A percentile compares a stretch with the other conserved stretches of the same genome.
Evolutionary conservation across 1,140 invertebrate genomes (phyloP).

Genomic region (Subanguina moxae): DNA sequence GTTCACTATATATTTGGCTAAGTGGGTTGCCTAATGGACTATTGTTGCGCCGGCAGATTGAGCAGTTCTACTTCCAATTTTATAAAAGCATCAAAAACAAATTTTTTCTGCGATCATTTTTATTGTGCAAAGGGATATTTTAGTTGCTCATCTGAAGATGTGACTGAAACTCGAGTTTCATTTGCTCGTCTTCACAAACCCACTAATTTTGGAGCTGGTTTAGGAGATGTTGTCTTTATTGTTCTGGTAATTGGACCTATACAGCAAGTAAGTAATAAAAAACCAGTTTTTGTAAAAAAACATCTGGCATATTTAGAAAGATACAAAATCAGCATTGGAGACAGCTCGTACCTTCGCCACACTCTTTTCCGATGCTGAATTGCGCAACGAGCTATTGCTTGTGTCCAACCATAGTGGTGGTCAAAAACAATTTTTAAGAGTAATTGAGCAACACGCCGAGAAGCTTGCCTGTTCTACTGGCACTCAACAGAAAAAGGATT

Average conservation of each 20-base stretch:
- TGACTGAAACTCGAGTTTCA: constrained; percentile 62
- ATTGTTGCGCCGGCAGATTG: too few relatives aligned
- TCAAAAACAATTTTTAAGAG: constrained; percentile 62
- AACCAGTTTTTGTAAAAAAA: background rate
- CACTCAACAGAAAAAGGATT: constrained; percentile 54
- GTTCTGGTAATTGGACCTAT: constrained; percentile 66
- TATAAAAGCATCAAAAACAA: too few relatives aligned
- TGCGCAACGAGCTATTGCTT: constrained; percentile 36
- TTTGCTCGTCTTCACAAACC: constrained; percentile 65
- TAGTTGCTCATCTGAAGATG: constrained; percentile 11
- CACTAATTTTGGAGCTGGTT: constrained; percentile 66
- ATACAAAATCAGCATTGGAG: constrained; percentile 53
- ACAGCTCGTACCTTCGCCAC: constrained; percentile 54
- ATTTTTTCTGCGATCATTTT: too few relatives aligned
- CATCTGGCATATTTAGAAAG: constrained; percentile 32
- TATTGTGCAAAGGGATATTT: background rate
- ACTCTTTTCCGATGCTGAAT: constrained; percentile 36
- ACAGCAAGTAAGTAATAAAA: constrained; percentile 62
- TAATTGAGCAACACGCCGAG: constrained; percentile 63
- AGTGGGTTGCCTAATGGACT: too few relatives aligned
- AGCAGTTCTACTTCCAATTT: background rate
- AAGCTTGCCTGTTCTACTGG: constrained; percentile 61
- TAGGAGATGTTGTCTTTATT: constrained; percentile 66
- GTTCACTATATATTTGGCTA: too few relatives aligned
- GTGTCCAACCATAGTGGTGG: constrained; percentile 37